phyloP scores from a whole-genome alignment of 2,888 invertebrate species.

The Zygothrica quintamaculata region DNA sequence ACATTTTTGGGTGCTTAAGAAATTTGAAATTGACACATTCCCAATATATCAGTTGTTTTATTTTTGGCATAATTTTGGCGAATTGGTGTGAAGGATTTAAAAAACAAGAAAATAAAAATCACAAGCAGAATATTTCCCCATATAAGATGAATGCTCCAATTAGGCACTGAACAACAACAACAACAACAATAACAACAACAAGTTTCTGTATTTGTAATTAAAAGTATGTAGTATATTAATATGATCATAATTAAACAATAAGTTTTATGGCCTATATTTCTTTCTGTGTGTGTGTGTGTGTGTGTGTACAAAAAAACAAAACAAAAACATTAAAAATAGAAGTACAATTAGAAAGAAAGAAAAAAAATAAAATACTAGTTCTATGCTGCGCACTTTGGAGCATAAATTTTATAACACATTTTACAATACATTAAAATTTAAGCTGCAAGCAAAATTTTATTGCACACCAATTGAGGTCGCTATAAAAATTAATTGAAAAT shows the following conservation, averaged over 20 bases:
- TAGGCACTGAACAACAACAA: constrained; percentile 31
- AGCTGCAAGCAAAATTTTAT: constrained; percentile 55
- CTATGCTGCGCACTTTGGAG: constrained; percentile 52
- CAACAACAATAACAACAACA: constrained; percentile 22
- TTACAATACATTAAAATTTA: constrained; percentile 51
- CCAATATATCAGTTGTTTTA: constrained; percentile 14
- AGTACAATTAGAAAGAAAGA: too few species aligned
- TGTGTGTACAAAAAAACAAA: constrained; percentile 50
- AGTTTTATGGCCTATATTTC: constrained; percentile 52
- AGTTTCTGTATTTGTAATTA: constrained; percentile 53
- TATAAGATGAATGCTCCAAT: constrained; percentile 42
- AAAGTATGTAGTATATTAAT: constrained; percentile 52
- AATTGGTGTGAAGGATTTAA: too few species aligned
- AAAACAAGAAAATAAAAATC: too few species aligned
- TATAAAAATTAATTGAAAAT: constrained; percentile 41
- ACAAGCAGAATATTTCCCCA: too few species aligned
- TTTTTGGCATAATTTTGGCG: too few species aligned
- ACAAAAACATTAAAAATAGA: too few species aligned
- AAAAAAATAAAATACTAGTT: constrained; percentile 59
- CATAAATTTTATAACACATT: constrained; percentile 61
- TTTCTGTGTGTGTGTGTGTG: too few species aligned
- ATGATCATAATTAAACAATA: constrained; percentile 64
- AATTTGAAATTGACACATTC: constrained; percentile 32
- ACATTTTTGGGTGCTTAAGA: constrained; percentile 28
- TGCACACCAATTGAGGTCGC: constrained; percentile 65